Evolutionary conservation across 2,888 invertebrate genomes (phyloP).

Genomic region (Calephelis perditalis): DNA sequence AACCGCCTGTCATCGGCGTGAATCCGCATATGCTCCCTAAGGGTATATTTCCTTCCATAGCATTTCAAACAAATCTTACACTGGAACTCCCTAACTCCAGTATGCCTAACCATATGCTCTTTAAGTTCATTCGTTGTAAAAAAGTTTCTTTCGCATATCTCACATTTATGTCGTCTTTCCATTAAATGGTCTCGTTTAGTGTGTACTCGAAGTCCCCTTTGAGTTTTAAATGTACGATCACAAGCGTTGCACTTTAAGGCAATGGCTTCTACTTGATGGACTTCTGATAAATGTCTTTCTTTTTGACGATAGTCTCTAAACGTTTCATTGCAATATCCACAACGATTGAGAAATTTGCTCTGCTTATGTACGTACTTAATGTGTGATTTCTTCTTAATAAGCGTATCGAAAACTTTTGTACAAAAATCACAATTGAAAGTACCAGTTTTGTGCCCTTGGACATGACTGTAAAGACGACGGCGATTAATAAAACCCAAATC

Average conservation of each 20-base stretch:
- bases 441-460: slow-evolving; percentile 32
- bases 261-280: slow-evolving; percentile 34
- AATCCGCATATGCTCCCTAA: slow-evolving; percentile 41
- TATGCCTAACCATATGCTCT: slow-evolving; percentile 49
- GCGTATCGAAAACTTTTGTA: slow-evolving; percentile 33
- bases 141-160: slow-evolving; percentile 31
- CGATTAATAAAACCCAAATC: slow-evolving; percentile 65
- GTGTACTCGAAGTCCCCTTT: slow-evolving; percentile 23
- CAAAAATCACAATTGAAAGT: slow-evolving; percentile 34
- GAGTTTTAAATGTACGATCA: slow-evolving; percentile 25
- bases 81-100: slow-evolving; percentile 36
- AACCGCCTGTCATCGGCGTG: slow-evolving; percentile 38
- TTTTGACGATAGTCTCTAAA: slow-evolving; percentile 41
- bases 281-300: slow-evolving; percentile 40
- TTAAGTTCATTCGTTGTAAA: slow-evolving; percentile 44
- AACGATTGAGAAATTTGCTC: slow-evolving; percentile 34
- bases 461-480: slow-evolving; percentile 28
- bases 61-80: slow-evolving; percentile 53
- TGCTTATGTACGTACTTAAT: slow-evolving; percentile 34
- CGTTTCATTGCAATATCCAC: slow-evolving; percentile 42
- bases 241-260: slow-evolving; percentile 37
- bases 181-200: slow-evolving; percentile 31
- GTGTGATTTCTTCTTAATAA: slow-evolving; percentile 32
- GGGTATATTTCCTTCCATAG: slow-evolving; percentile 37
- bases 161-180: slow-evolving; percentile 29